A percentile compares a stretch with the other conserved stretches of the same genome.
Evolutionary conservation across 2,888 invertebrate species (phyloP).

Genomic region (Philaethria dido): DNA sequence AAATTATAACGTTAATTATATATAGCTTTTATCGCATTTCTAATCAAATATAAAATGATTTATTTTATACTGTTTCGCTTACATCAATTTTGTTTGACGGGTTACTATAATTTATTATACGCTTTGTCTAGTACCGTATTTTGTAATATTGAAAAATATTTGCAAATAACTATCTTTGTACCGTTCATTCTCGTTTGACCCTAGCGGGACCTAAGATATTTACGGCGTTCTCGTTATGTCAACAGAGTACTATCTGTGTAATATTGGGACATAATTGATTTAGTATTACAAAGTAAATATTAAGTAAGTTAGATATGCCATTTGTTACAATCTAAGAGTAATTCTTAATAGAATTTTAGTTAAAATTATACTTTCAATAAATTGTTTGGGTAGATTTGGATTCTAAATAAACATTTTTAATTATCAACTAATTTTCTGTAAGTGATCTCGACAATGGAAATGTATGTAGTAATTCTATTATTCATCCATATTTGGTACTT

Average conservation of each 20-base stretch:
- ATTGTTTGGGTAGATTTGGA: background rate
- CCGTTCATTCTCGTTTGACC: constrained; percentile 38
- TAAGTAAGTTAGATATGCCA: background rate
- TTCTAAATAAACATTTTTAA: too few relatives aligned
- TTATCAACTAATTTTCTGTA: too few relatives aligned
- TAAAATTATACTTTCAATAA: too few relatives aligned
- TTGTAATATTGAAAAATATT: constrained; percentile 35
- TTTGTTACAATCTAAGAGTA: too few relatives aligned
- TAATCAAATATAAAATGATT: constrained; percentile 23
- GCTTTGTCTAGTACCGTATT: constrained; percentile 27
- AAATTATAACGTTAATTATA: constrained; percentile 17
- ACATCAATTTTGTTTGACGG: constrained; percentile 17
- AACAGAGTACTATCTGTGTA: constrained; percentile 16
- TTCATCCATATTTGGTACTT: too few relatives aligned
- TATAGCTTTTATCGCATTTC: constrained; percentile 15
- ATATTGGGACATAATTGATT: background rate
- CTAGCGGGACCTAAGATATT: constrained; percentile 36
- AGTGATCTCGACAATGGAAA: too few relatives aligned
- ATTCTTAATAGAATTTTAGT: too few relatives aligned
- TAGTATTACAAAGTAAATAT: background rate
- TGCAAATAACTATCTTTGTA: constrained; percentile 37
- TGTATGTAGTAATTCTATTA: too few relatives aligned
- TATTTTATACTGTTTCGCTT: background rate
- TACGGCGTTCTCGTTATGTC: constrained; percentile 32
- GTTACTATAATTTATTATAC: constrained; percentile 16